A percentile compares a stretch with the other conserved stretches of the same genome.
These are phyloP conservation scores for Gadopsis bispinosus DNA, from an alignment of 2,797 vertebrate species.

Conservation along the genomic window DNA sequence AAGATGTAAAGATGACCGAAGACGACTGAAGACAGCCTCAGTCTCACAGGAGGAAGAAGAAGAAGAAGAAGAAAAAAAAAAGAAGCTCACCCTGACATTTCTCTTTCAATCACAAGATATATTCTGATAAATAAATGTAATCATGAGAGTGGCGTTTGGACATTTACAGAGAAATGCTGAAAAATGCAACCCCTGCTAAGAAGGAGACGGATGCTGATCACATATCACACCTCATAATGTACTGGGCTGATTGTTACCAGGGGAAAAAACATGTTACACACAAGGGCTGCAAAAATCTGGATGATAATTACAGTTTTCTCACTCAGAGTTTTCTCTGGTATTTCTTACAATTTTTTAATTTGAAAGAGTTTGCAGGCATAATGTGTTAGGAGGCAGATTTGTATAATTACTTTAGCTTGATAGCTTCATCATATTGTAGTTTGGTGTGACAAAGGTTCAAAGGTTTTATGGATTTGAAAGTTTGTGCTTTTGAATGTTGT, in stretches of 20 bases:
- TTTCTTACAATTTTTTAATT: not conserved
- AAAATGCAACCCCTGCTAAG: slow-evolving; percentile 2
- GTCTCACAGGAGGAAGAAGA: slow-evolving; percentile 16
- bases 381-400: too few species aligned
- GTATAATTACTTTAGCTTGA: not conserved
- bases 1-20: slow-evolving; percentile 60
- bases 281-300: not conserved
- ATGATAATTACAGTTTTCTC: not conserved
- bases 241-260: not conserved
- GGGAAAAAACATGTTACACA: not conserved
- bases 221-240: not conserved
- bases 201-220: not conserved
- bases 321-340: not conserved
- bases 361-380: too few species aligned
- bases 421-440: not conserved
- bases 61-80: too few species aligned
- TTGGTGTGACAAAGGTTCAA: not conserved
- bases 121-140: slow-evolving; percentile 22
- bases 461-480: not conserved
- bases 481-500: not conserved
- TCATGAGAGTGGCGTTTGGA: not conserved
- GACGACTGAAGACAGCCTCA: slow-evolving; percentile 38
- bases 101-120: slow-evolving; percentile 15
- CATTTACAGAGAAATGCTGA: not conserved
- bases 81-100: slow-evolving; percentile 21